Evolutionary conservation across 2,797 vertebrate genomes (phyloP).

Genomic region (Morus bassanus): DNA sequence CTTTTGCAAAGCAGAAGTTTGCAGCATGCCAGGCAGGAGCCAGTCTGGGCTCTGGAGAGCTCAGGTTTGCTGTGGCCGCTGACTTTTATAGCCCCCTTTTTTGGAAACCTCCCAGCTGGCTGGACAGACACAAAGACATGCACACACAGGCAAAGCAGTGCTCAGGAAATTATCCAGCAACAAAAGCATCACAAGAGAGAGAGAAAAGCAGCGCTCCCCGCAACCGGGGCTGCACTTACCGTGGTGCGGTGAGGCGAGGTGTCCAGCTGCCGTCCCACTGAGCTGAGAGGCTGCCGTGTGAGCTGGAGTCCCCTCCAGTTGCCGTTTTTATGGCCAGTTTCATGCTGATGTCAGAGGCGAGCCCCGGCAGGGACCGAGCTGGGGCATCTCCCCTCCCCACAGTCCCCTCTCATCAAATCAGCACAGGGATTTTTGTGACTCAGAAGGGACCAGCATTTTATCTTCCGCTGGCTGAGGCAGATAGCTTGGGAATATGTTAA

Average conservation of each 20-base stretch:
- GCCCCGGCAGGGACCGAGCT: neutral
- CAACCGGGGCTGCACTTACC: constrained; percentile 24
- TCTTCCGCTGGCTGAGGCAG: neutral
- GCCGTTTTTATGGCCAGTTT: constrained; percentile 62
- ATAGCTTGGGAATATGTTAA: neutral
- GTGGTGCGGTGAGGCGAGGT: neutral
- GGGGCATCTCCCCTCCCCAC: constrained; percentile 45
- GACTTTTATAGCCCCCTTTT: neutral
- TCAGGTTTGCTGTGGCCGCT: accelerated
- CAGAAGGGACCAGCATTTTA: neutral
- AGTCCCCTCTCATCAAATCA: constrained; percentile 44
- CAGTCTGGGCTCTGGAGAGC: neutral
- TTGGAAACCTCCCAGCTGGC: neutral
- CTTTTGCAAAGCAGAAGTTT: neutral
- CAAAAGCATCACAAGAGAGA: neutral
- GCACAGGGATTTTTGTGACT: constrained; percentile 49
- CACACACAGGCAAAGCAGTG: neutral
- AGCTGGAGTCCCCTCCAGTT: neutral
- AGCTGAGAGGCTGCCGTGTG: neutral
- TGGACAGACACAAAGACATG: neutral
- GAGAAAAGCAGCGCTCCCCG: neutral
- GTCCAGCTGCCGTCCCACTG: neutral
- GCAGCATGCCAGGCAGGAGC: neutral
- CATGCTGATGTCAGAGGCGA: constrained; percentile 63
- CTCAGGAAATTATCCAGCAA: neutral